These are phyloP conservation scores for Mercenaria mercenaria DNA, from an alignment of 1,140 invertebrate species.

Conservation along the genomic window DNA sequence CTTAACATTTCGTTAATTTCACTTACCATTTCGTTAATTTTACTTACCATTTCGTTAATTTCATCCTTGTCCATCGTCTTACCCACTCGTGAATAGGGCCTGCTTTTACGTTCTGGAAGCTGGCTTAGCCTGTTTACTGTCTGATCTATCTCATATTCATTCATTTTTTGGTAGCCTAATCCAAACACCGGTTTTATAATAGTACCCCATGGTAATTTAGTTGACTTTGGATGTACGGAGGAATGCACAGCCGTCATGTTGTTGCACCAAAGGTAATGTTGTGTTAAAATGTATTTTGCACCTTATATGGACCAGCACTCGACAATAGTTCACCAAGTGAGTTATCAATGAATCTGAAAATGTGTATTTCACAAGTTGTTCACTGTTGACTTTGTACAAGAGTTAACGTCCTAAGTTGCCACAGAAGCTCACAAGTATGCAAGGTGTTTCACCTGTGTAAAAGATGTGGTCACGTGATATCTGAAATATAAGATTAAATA, in stretches of 20 bases:
- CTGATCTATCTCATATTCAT: conserved; percentile 83
- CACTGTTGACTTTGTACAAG: no score
- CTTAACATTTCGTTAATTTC: no score
- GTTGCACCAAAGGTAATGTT: not conserved
- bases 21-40: no score
- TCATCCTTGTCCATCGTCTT: conserved; percentile 76
- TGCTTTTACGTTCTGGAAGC: conserved; percentile 69
- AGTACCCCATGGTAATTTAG: conserved; percentile 84
- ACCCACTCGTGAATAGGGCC: conserved; percentile 68
- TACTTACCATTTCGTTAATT: conserved; percentile 78
- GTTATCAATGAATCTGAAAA: no score
- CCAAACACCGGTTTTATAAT: conserved; percentile 84
- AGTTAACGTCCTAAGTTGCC: no score
- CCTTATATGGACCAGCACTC: no score
- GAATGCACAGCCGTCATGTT: conserved; percentile 78
- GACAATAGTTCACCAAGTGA: no score
- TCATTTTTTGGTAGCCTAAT: conserved; percentile 84
- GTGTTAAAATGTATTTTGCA: not conserved
- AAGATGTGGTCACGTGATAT: no score
- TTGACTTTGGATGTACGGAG: conserved; percentile 79
- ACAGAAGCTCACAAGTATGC: no score
- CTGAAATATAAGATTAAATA: no score
- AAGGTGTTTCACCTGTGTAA: no score
- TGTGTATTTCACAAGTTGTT: no score
- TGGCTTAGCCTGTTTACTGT: conserved; percentile 79